Evolutionary conservation across 2,113 vertebrate species (phyloP).

Genomic region (Prinia subflava): DNA sequence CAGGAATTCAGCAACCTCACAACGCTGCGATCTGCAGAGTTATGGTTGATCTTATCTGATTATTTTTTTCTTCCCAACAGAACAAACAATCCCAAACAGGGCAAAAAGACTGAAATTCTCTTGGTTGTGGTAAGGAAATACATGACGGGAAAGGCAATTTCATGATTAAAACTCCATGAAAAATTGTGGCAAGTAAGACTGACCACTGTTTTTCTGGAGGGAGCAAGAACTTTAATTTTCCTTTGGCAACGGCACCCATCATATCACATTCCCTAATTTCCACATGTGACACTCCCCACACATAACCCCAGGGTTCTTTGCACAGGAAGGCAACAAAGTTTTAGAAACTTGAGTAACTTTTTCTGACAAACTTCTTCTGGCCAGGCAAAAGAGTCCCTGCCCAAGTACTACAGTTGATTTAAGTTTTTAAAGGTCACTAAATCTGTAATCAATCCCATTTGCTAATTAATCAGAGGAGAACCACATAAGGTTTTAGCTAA

Average conservation of each 20-base stretch:
- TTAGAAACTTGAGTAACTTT: neutral
- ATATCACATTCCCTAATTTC: neutral
- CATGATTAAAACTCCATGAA: neutral
- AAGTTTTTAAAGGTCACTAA: neutral
- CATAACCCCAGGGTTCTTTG: fast-evolving
- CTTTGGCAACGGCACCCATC: neutral
- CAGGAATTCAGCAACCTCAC: neutral
- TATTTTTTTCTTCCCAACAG: neutral
- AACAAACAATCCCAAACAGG: neutral
- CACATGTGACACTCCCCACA: neutral
- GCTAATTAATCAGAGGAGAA: neutral
- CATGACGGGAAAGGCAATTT: neutral
- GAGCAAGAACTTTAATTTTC: neutral
- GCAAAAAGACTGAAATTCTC: neutral
- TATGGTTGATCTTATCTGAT: neutral
- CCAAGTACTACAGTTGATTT: neutral
- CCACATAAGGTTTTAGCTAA: neutral
- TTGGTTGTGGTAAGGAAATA: neutral
- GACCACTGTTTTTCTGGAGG: neutral
- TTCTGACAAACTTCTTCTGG: neutral
- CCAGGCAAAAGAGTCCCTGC: neutral
- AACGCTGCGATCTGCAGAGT: neutral
- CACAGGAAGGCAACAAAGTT: neutral
- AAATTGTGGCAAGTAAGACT: neutral
- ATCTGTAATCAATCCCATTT: neutral